These are phyloP conservation scores for Cryptus armator DNA, from an alignment of 2,888 invertebrate genomes.

Conservation along the genomic window DNA sequence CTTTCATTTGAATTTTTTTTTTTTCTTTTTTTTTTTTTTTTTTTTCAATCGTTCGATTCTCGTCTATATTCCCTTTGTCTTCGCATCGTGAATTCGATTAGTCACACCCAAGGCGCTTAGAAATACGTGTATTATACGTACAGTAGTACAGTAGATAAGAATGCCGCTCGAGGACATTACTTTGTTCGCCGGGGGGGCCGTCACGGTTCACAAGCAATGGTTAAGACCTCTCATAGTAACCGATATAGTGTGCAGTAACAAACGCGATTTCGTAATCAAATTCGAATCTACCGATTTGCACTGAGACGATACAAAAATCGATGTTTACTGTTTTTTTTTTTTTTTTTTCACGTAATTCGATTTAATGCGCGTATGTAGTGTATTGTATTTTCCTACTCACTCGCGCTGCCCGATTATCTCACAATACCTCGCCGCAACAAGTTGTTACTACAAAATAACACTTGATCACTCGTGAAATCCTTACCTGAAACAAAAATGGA, in stretches of 20 bases:
- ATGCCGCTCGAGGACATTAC: slow-evolving; percentile 61
- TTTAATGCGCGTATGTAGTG: slow-evolving; percentile 14
- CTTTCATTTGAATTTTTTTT: slow-evolving; percentile 24
- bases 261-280: slow-evolving; percentile 56
- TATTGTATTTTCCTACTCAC: slow-evolving; percentile 75
- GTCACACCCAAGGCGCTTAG: slow-evolving; percentile 65
- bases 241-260: slow-evolving; percentile 42
- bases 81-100: slow-evolving; percentile 62
- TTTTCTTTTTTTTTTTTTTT: slow-evolving; percentile 20
- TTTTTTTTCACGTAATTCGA: slow-evolving; percentile 1
- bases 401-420: slow-evolving; percentile 65
- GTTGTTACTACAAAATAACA: slow-evolving; percentile 24
- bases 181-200: slow-evolving; percentile 49
- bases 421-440: slow-evolving; percentile 42
- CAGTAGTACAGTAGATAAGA: slow-evolving; percentile 57
- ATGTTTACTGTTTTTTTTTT: neutral
- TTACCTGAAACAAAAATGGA: slow-evolving; percentile 82
- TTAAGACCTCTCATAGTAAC: slow-evolving; percentile 48
- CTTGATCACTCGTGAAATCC: slow-evolving; percentile 64
- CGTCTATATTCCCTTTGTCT: slow-evolving; percentile 57
- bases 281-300: slow-evolving; percentile 26
- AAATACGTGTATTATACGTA: slow-evolving; percentile 51
- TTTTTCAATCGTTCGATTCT: slow-evolving; percentile 47
- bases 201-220: slow-evolving; percentile 63
- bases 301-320: slow-evolving; percentile 3